Conservation (phyloP, 2,888 invertebrate genomes). For the Patella depressa region DNA sequence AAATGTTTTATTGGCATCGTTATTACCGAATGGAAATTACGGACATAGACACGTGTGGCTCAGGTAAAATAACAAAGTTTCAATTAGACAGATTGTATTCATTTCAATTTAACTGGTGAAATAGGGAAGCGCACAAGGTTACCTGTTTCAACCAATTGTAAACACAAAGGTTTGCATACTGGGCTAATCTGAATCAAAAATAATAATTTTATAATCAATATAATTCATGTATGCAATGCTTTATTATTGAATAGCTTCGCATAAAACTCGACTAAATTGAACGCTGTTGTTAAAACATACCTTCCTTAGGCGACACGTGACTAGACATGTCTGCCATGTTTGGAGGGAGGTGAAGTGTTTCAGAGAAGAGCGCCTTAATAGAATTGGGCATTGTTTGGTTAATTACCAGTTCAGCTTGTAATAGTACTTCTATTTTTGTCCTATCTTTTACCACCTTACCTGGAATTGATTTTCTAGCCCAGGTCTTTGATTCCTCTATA, state of each 20-base stretch:
- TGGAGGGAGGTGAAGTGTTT: constrained; percentile 7
- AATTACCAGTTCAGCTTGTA: background rate
- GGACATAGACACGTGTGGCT: background rate
- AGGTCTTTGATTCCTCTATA: background rate
- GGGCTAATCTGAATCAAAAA: no score
- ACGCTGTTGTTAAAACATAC: background rate
- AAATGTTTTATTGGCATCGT: background rate
- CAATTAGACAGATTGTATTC: background rate
- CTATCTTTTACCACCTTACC: background rate
- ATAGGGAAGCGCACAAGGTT: background rate
- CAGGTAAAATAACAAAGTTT: constrained; percentile 6
- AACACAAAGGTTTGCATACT: no score
- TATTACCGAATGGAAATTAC: background rate
- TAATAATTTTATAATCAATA: no score
- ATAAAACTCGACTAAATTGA: no score
- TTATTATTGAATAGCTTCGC: no score
- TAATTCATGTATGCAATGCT: no score
- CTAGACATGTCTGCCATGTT: background rate
- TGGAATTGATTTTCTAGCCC: background rate
- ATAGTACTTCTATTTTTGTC: background rate
- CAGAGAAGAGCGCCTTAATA: background rate
- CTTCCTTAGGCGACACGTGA: constrained; percentile 1
- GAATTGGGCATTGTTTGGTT: background rate
- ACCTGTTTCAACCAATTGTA: background rate
- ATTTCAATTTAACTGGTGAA: background rate